Base-by-base conservation (phyloP, 1,140 invertebrate genomes). In the Heliconius congener region DNA sequence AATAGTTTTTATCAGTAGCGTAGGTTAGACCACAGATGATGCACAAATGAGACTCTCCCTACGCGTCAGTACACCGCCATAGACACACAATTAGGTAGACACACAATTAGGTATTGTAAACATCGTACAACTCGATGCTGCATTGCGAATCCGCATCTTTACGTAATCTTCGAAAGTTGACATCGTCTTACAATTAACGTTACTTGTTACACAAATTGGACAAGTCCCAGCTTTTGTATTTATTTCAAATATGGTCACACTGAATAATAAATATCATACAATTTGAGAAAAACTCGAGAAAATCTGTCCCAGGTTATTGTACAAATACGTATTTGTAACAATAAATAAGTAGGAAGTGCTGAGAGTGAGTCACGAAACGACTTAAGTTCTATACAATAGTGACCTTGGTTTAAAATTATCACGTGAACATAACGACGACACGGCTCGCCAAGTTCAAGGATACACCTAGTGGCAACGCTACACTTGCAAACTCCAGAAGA, bases 401-500 rank as follows among this genome's bases (percentile, higher is more conserved):
- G 74, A 73, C 78, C 76, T 80, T 80, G 73, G 57, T 37, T 73
- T 78, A 73, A 77, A 80, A 76, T 76, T 52, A 80, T 73, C 75
- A 80, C 78, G 76, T 72, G 78, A 79, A 77, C 79, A 77, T 78
- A n/a, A 79, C 83, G 66, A 83, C 80, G 60, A 70, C 72, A 42
- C 55, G 57, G 70, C 72, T 77, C 71, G 77, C 37, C 77, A 84
- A 82, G 83, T 84, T 84, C 81, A 84, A 84, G 83, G 83, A 78
- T 77, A 76, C 42, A 37, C 42, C 11, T 8, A 46, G 34, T 23
- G 55, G 55, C 55, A 57, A 57, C 55, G n/a, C 19, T 23, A 57
- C 55, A 57, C 55, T 57, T 57, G n/a, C 55, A 23, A 57, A 9
- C 55, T 57, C 55, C 55, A 23, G 55, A 23, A 57, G n/a, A 57